phyloP scores from a whole-genome alignment of 2,888 invertebrate genomes.

The Cylloceria caligata region DNA sequence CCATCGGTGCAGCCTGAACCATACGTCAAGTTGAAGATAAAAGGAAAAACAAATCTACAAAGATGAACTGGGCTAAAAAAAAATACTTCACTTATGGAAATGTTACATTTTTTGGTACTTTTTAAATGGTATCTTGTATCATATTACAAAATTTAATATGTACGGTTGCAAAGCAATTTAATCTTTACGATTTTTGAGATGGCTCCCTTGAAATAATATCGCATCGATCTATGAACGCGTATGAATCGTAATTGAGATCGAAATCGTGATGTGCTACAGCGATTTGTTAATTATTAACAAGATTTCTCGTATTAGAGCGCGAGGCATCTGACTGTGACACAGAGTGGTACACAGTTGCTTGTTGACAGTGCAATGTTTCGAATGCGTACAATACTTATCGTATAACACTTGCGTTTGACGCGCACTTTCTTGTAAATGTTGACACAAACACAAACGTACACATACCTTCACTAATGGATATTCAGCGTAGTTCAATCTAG shows the following conservation, averaged over 20 bases:
- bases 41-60: too few species aligned
- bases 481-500: neutral
- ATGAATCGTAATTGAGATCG: constrained; percentile 20
- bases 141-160: too few species aligned
- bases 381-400: neutral
- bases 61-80: too few species aligned
- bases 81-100: too few species aligned
- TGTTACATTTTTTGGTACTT: too few species aligned
- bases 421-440: neutral
- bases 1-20: too few species aligned
- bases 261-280: constrained; percentile 22
- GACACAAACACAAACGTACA: constrained; percentile 2
- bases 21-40: too few species aligned
- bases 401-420: constrained; percentile 19
- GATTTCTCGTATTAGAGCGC: constrained; percentile 45
- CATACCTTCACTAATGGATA: neutral
- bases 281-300: constrained; percentile 12
- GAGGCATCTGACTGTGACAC: neutral
- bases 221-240: constrained; percentile 33
- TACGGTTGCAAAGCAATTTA: too few species aligned
- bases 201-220: too few species aligned
- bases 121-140: too few species aligned
- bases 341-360: constrained; percentile 11
- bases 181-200: too few species aligned
- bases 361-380: constrained; percentile 7